Evolutionary conservation across 2,797 vertebrate genomes (phyloP).

Genomic region (Onychomys torridus): DNA sequence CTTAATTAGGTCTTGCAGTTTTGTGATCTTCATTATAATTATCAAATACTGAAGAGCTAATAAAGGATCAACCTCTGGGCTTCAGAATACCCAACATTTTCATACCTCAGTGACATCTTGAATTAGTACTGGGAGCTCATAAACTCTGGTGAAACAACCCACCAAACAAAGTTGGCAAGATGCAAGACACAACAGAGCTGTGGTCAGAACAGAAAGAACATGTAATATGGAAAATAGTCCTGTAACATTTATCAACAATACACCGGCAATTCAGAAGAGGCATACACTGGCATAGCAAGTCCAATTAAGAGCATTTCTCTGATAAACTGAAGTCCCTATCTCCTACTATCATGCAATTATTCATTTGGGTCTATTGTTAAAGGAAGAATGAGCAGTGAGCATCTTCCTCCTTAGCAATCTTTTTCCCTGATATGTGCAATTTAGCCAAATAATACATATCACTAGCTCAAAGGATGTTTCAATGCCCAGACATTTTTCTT

Average conservation of each 20-base stretch:
- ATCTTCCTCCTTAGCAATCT: conserved; percentile 62
- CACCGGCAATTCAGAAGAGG: conserved; percentile 64
- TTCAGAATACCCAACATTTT: conserved; percentile 77
- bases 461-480: conserved; percentile 63
- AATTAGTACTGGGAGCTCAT: conserved; percentile 63
- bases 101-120: conserved; percentile 72
- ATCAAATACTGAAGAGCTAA: conserved; percentile 81
- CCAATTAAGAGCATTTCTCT: conserved; percentile 75
- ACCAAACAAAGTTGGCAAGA: conserved; percentile 56
- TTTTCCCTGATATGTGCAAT: conserved; percentile 64
- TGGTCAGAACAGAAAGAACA: conserved; percentile 68
- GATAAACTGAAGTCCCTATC: conserved; percentile 63
- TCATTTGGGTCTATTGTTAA: conserved; percentile 80
- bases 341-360: conserved; percentile 68
- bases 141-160: conserved; percentile 57
- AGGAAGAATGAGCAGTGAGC: conserved; percentile 73
- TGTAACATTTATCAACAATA: conserved; percentile 73
- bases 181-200: conserved; percentile 12
- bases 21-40: conserved; percentile 85
- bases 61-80: conserved; percentile 81
- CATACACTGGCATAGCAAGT: conserved; percentile 54
- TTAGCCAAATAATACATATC: conserved; percentile 72
- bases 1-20: conserved; percentile 85
- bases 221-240: conserved; percentile 66
- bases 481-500: conserved; percentile 52